Evolutionary conservation across 2,797 vertebrate genomes (phyloP).

Genomic region (Enteromius mattozi): DNA sequence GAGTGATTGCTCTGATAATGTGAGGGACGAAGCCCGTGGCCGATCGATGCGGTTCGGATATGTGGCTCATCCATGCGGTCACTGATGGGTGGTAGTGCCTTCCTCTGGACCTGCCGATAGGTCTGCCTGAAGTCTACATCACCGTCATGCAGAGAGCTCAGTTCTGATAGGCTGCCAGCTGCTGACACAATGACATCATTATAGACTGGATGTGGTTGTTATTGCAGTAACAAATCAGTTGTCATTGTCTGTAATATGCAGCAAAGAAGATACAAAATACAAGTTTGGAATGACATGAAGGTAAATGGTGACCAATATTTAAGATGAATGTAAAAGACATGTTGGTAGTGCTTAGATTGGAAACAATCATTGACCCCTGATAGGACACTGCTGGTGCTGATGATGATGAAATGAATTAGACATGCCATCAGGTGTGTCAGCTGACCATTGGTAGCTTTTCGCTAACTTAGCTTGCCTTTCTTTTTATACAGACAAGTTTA

Average conservation of each 20-base stretch:
- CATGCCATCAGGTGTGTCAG: neutral
- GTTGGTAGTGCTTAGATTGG: neutral
- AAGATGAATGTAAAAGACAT: neutral
- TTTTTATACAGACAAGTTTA: conserved; percentile 18
- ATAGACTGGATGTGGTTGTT: conserved; percentile 4
- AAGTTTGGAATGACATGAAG: neutral
- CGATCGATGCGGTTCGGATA: conserved; percentile 59
- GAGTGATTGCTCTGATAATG: conserved; percentile 68
- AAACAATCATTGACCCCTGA: neutral
- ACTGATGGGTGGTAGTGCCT: conserved; percentile 83
- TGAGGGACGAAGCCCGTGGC: conserved; percentile 62
- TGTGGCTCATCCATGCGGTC: conserved; percentile 80
- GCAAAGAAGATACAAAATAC: neutral
- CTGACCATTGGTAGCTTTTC: neutral
- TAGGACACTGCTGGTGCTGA: neutral
- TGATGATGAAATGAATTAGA: neutral
- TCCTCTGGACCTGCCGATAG: conserved; percentile 86
- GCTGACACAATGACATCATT: conserved; percentile 58
- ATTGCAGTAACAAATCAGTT: neutral
- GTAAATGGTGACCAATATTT: neutral
- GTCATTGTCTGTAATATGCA: neutral
- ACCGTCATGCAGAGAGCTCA: conserved; percentile 91
- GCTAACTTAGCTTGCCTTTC: conserved; percentile 23
- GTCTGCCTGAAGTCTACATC: conserved; percentile 86
- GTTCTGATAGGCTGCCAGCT: conserved; percentile 91